These are phyloP conservation scores for Trypoxylus dichotomus DNA, from an alignment of 1,140 invertebrate genomes.

Conservation along the genomic window DNA sequence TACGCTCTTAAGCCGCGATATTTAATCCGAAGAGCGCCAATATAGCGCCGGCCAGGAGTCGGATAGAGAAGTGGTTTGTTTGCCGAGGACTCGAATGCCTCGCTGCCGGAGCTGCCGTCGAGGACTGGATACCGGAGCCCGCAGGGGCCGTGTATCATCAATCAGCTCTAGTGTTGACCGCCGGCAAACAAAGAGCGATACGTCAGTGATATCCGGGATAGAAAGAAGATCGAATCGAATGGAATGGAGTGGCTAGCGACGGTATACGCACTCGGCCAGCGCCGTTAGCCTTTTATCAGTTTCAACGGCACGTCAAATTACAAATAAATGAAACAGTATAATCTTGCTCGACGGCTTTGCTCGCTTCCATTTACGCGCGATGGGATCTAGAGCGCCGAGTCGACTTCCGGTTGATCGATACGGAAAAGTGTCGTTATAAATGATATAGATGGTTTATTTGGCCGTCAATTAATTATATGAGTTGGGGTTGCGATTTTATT, in stretches of 20 bases:
- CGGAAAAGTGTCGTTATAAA: too few species aligned
- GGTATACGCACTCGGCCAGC: not conserved
- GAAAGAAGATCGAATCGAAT: not conserved
- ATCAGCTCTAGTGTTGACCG: constrained; percentile 3
- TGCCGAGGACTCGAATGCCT: too few species aligned
- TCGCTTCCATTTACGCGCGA: not conserved
- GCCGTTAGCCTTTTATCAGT: not conserved
- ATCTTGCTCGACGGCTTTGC: not conserved
- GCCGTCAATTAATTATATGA: too few species aligned
- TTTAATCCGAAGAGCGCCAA: too few species aligned
- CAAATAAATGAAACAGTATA: not conserved
- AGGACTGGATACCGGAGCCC: not conserved
- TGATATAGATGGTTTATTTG: too few species aligned
- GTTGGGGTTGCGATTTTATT: too few species aligned
- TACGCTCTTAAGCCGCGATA: too few species aligned
- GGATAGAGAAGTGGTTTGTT: too few species aligned
- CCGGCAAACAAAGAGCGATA: not conserved
- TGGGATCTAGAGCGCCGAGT: not conserved
- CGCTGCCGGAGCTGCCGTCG: too few species aligned
- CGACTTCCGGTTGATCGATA: too few species aligned
- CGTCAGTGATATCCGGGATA: not conserved
- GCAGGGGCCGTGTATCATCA: not conserved
- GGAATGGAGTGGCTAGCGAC: not conserved
- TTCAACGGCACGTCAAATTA: not conserved
- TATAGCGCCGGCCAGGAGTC: too few species aligned